Base-by-base conservation (phyloP, 2,113 vertebrate genomes). In the Malaclemys terrapin region DNA sequence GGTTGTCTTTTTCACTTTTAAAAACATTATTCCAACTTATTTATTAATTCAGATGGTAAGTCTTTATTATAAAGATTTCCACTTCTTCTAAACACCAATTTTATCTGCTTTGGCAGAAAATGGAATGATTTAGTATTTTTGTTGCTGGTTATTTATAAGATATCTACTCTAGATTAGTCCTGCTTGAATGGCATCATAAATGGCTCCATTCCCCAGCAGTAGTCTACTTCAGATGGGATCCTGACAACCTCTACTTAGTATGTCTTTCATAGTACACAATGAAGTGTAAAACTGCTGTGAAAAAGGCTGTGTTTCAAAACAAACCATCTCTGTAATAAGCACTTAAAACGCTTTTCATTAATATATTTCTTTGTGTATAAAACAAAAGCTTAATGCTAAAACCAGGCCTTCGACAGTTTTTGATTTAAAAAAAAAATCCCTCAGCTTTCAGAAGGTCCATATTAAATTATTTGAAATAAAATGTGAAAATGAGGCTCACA, bases 301-400 rank as follows among this genome's bases (percentile, higher is more conserved):
- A 98, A 98, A 98, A 98, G 97, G 98, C 97, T 85, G 45, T 98
- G 97, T 98, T 98, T 98, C 98, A 98, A 98, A 98, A 98, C 98
- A 99, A 98, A 98, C 97, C 97, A 96, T 98, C 97, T 98, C 62
- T 0, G 93, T 99, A 98, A 99, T 98, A 98, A 98, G 98, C 98
- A 98, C 98, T 98, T 98, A 98, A 98, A 97, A 83, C 97, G 96
- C 94, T 98, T 98, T 98, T 98, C 98, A 98, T 98, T 99, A 98
- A 98, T 98, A 98, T 98, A 98, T 99, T 98, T 98, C 98, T 98
- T 97, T 98, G 97, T 97, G 96, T 97, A 96, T 97, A 98, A 98
- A 98, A 98, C 98, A 98, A 98, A 98, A 98, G 97, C 98, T 97
- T 98, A 97, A 98, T 94, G 95, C 91, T 95, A 91, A 92, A 94